Conservation (phyloP, 1,140 invertebrate species). For the Muscidifurax raptorellus region DNA sequence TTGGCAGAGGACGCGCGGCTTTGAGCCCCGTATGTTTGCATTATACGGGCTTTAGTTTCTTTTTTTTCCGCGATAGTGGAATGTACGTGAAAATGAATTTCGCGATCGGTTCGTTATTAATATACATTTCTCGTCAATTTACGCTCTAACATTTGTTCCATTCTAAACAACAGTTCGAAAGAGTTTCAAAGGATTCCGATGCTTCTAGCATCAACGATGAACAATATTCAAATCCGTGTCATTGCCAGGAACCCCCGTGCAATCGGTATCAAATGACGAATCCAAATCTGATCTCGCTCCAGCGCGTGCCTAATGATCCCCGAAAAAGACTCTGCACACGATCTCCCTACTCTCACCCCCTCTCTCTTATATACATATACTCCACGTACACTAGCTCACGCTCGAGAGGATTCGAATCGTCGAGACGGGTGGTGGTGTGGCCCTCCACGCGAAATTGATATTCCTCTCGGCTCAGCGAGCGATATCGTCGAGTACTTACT, state of each 20-base stretch:
- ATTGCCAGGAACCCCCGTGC: neutral
- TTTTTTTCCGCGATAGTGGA: too few species aligned
- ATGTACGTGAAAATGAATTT: too few species aligned
- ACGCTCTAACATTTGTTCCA: too few species aligned
- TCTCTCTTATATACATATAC: neutral
- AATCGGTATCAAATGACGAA: neutral
- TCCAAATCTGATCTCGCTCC: neutral
- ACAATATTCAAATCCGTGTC: neutral
- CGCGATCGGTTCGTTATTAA: too few species aligned
- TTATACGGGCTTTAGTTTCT: too few species aligned
- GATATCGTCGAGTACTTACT: neutral
- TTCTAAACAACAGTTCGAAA: too few species aligned
- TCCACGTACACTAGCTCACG: neutral
- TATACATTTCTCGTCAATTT: too few species aligned
- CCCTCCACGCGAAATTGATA: slow-evolving; percentile 33
- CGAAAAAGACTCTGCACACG: neutral
- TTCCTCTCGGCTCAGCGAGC: slow-evolving; percentile 11
- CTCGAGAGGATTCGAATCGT: neutral
- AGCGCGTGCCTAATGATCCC: neutral
- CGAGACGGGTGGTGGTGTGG: neutral
- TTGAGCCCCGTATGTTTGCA: too few species aligned
- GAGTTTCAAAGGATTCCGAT: too few species aligned
- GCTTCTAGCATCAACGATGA: neutral
- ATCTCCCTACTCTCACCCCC: neutral
- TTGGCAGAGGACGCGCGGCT: too few species aligned